phyloP scores from a whole-genome alignment of 2,797 vertebrate genomes.

The Eurystomus glaucurus region DNA sequence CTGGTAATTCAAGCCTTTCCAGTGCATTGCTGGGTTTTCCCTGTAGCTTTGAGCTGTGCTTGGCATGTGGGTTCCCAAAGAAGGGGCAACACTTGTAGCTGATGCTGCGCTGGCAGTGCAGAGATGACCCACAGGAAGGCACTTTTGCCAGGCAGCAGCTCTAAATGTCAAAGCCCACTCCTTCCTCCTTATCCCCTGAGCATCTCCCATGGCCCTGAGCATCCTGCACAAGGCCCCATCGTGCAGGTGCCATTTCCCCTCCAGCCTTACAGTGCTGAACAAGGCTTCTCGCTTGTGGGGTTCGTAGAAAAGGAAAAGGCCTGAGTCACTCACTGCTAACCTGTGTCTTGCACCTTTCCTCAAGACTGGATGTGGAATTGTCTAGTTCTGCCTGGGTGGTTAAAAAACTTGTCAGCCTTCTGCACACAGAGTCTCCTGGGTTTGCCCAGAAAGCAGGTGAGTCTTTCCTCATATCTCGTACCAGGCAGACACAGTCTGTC shows the following conservation, averaged over 20 bases:
- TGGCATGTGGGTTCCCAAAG: accelerated
- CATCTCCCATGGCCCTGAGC: neutral
- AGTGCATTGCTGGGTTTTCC: neutral
- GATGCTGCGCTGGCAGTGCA: accelerated
- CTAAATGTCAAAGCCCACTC: neutral
- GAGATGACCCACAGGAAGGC: neutral
- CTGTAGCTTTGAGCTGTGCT: neutral
- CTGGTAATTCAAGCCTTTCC: neutral
- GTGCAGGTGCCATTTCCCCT: neutral
- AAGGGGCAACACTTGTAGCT: neutral
- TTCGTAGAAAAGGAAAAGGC: neutral
- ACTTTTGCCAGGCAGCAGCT: neutral
- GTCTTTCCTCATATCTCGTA: neutral
- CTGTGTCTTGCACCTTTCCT: neutral
- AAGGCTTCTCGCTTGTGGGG: neutral
- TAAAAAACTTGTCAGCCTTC: neutral
- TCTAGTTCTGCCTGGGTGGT: neutral
- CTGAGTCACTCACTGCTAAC: neutral
- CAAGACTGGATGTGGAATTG: neutral
- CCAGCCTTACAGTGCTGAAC: accelerated
- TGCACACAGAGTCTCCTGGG: neutral
- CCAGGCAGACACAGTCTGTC: neutral
- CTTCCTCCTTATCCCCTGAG: neutral
- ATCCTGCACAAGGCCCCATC: neutral
- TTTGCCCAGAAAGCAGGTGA: neutral